phyloP scores from a whole-genome alignment of 2,888 invertebrate species.

The Zeuzera pyrina region DNA sequence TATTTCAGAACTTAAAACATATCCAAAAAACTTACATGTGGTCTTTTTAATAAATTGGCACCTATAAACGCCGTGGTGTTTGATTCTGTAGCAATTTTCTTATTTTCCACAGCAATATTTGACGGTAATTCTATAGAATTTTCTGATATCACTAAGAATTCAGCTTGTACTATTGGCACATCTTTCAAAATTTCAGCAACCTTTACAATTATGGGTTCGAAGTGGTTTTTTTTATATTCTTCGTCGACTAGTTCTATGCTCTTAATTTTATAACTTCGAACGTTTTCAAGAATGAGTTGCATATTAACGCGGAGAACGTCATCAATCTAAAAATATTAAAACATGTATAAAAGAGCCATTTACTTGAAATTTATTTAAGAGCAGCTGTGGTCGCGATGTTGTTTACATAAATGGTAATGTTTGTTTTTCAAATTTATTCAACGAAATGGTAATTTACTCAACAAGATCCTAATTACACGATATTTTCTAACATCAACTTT shows the following conservation, averaged over 20 bases:
- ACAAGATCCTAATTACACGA: too few relatives aligned
- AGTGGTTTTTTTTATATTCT: constrained; percentile 60
- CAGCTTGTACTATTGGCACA: constrained; percentile 79
- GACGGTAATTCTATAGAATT: constrained; percentile 58
- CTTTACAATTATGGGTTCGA: constrained; percentile 63
- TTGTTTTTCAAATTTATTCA: too few relatives aligned
- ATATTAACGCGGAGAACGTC: constrained; percentile 75
- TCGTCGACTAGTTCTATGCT: constrained; percentile 67
- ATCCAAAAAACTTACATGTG: constrained; percentile 59
- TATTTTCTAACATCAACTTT: too few relatives aligned
- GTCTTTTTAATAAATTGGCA: constrained; percentile 59
- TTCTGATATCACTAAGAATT: constrained; percentile 72
- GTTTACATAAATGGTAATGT: too few relatives aligned
- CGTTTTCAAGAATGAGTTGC: constrained; percentile 83
- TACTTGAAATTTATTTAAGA: too few relatives aligned
- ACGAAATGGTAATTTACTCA: too few relatives aligned
- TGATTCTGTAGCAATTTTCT: constrained; percentile 70
- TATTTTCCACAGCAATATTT: constrained; percentile 74
- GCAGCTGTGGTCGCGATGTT: too few relatives aligned
- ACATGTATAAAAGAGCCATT: too few relatives aligned
- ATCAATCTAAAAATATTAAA: constrained; percentile 45
- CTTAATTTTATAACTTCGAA: constrained; percentile 74
- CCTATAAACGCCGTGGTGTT: constrained; percentile 67
- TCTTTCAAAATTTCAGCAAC: constrained; percentile 76
- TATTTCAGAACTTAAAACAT: too few relatives aligned